A percentile compares a stretch with the other conserved stretches of the same genome.
phyloP scores from a whole-genome alignment of 2,888 invertebrate genomes.

The Xestia ashworthii region DNA sequence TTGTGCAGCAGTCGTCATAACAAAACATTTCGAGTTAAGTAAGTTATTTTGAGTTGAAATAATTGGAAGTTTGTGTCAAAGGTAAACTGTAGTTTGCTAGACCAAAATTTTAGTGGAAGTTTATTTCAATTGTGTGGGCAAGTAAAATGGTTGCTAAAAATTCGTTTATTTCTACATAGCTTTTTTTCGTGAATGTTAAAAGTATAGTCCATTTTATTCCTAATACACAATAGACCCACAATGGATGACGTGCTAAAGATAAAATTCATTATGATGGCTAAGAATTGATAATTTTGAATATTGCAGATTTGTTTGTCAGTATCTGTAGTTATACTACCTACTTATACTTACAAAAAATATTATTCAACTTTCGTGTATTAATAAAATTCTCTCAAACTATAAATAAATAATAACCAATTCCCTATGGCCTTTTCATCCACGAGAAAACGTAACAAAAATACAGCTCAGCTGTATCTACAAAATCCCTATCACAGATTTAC shows the following conservation, averaged over 20 bases:
- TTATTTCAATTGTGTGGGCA: background rate
- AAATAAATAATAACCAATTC: constrained; percentile 25
- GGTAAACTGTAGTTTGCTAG: constrained; percentile 38
- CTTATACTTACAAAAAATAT: background rate
- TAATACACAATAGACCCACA: too few relatives aligned
- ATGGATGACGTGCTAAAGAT: background rate
- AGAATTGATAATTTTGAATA: background rate
- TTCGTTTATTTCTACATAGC: background rate
- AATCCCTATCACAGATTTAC: constrained; percentile 59
- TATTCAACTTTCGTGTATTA: background rate
- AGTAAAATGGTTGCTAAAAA: background rate
- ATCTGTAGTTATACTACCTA: background rate
- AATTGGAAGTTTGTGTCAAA: constrained; percentile 35
- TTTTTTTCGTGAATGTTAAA: background rate
- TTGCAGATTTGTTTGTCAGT: background rate
- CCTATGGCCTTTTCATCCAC: constrained; percentile 21
- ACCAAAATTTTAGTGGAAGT: constrained; percentile 28
- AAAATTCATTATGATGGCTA: background rate
- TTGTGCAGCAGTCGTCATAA: constrained; percentile 29
- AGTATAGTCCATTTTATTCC: background rate
- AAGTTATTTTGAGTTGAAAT: constrained; percentile 43
- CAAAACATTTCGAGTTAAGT: constrained; percentile 41
- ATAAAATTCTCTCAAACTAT: background rate
- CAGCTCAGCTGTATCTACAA: constrained; percentile 53
- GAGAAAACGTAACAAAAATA: constrained; percentile 32